These are phyloP conservation scores for human (Homo sapiens) DNA, from an alignment of 2,113 vertebrate genomes.

Conservation along the genomic window GRCh38 chr3:85708501-85709000, in stretches of 20 bases:
- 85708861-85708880: neutral
- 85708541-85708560: slow-evolving; percentile 80
- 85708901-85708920: neutral
- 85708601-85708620: slow-evolving; percentile 77
- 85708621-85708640: slow-evolving; percentile 75
- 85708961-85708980: neutral
- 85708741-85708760: slow-evolving; percentile 68
- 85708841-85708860: neutral
- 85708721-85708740: slow-evolving; percentile 86
- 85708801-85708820: neutral
- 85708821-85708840: neutral
- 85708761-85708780: neutral
- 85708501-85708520: slow-evolving; percentile 68
- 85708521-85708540: slow-evolving; percentile 88
- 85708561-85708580: slow-evolving; percentile 82
- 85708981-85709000: neutral
- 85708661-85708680: slow-evolving; percentile 84
- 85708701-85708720: slow-evolving; percentile 89
- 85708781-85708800: neutral
- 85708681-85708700: slow-evolving; percentile 85
- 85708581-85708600: slow-evolving; percentile 70
- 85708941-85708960: neutral
- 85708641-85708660: slow-evolving; percentile 81
- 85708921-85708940: neutral
- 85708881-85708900: neutral